Base-by-base conservation (phyloP, 2,888 invertebrate species). In the Apodemia zela region DNA sequence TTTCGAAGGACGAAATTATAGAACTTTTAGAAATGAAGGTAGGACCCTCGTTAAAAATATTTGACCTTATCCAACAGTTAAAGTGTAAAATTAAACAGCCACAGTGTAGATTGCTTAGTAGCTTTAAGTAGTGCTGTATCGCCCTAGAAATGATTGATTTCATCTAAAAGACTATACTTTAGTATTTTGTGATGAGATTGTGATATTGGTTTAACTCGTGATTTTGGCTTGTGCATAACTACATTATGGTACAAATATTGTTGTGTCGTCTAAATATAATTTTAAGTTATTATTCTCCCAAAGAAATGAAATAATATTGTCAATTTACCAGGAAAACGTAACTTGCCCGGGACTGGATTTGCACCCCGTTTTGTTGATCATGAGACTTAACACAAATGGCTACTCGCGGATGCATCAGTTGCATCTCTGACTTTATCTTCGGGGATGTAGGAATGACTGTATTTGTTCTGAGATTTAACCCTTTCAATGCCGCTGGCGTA, bases 31-130 rank as follows among this genome's bases (percentile, higher is more conserved):
- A 97, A 72, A 98, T 97, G 94, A 98, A 98, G 93, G 98, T 98
- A 66, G 98, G 98, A 1, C 98, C 98, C 8, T 97, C 98, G 18
- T 85, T 98, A 66, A 98, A 98, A 92, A 98, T 98, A 75, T 96
- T 94, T 79, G 97, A 98, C 90, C 93, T 98, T 71, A 97, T 98
- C 78, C 97, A 97, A 78, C 97, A 98, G 81, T 93, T 98, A 62
- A 97, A 97, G 90, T 95, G 95, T 83, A 96, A 97, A 93, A 94
- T 96, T 68, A 95, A 95, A 84, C 95, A 95, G 68, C 94, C 95
- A 69, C 94, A 95, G 79, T 94, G 94, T 76, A 90, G 89, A 83
- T 71, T 84, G 65, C 63, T 78, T 15, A 69, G 74, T 68, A 77
- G 76, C 69, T 84, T 78, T 72, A 82, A 83, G 70, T 82, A 85